These are phyloP conservation scores for Pelecanoides urinatrix DNA, from an alignment of 2,113 vertebrate species.

Conservation along the genomic window DNA sequence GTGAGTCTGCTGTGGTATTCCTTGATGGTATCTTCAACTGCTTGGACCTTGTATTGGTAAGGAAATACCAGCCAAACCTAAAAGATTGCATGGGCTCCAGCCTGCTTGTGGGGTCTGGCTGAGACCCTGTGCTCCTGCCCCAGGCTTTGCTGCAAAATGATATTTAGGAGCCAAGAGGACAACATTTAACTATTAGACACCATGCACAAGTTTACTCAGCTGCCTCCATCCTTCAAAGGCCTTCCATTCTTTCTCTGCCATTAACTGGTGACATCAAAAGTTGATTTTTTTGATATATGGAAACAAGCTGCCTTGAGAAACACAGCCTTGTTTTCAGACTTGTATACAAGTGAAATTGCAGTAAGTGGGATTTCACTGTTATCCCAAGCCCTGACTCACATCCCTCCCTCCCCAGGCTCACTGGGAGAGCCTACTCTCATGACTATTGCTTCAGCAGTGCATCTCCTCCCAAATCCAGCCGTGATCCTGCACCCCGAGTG, in stretches of 20 bases:
- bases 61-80: not conserved
- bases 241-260: not conserved
- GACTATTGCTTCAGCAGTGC: accelerated
- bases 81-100: accelerated
- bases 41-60: not conserved
- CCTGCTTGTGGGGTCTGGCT: not conserved
- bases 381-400: not conserved
- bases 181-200: not conserved
- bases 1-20: not conserved
- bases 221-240: not conserved
- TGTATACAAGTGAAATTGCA: not conserved
- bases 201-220: not conserved
- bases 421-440: not conserved
- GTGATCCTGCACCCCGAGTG: accelerated
- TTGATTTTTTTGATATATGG: not conserved
- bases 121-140: not conserved
- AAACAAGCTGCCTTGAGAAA: not conserved
- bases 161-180: not conserved
- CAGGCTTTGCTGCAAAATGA: not conserved
- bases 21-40: not conserved
- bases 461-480: not conserved
- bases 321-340: accelerated
- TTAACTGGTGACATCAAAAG: not conserved
- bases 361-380: not conserved
- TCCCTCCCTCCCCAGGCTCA: not conserved